These are phyloP conservation scores for Empis stercorea DNA, from an alignment of 2,888 invertebrate species.

Conservation along the genomic window DNA sequence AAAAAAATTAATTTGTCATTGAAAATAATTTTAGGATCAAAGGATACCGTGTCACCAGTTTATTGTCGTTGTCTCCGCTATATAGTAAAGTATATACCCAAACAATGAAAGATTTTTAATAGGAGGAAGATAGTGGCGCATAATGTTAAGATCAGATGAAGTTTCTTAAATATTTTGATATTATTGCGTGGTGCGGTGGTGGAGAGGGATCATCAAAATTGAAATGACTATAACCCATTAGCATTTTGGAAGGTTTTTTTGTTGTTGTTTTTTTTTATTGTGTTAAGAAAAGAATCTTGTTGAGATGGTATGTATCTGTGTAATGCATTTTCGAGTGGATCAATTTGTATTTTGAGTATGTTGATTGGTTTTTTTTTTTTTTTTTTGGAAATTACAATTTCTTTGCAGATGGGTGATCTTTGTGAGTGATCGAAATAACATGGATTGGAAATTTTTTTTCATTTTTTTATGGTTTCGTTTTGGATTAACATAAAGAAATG, in stretches of 20 bases:
- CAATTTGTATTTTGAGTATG: conserved; percentile 22
- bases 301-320: conserved; percentile 15
- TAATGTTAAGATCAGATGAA: too few species aligned
- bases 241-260: too few species aligned
- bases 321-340: conserved; percentile 30
- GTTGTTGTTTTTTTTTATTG: too few species aligned
- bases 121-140: too few species aligned
- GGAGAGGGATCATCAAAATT: too few species aligned
- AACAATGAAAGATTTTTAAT: too few species aligned
- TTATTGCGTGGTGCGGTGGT: too few species aligned
- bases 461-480: conserved; percentile 8
- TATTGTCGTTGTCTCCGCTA: too few species aligned
- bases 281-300: not conserved
- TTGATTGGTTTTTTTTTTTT: not conserved
- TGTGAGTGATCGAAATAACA: not conserved
- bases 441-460: too few species aligned
- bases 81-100: too few species aligned
- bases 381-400: not conserved
- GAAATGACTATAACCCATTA: too few species aligned
- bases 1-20: conserved; percentile 28
- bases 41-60: conserved; percentile 11
- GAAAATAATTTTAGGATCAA: conserved; percentile 25
- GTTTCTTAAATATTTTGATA: too few species aligned
- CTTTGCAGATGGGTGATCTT: not conserved
- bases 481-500: conserved; percentile 7